These are phyloP conservation scores for Halichondria panicea DNA, from an alignment of 37 sponge, comb jelly and placozoan genomes.

Conservation along the genomic window DNA sequence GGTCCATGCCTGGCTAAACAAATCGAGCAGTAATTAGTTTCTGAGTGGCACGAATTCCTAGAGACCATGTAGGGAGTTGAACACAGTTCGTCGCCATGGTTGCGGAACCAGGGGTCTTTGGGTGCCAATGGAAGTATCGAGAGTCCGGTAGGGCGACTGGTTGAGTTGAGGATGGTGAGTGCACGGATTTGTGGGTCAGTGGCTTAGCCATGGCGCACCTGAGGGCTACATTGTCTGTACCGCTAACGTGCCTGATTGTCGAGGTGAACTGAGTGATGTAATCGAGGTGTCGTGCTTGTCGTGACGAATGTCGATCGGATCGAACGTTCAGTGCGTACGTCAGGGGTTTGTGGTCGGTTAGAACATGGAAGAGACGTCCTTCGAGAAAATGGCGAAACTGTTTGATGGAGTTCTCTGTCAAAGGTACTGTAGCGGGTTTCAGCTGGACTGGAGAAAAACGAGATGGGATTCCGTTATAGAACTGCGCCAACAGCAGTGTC, in stretches of 20 bases:
- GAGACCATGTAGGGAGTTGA: slow-evolving; percentile 49
- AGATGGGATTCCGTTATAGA: slow-evolving; percentile 70
- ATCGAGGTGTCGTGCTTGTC: slow-evolving; percentile 51
- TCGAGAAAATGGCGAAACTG: slow-evolving; percentile 67
- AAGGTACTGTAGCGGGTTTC: slow-evolving; percentile 72
- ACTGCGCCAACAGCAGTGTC: slow-evolving; percentile 61
- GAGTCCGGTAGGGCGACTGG: slow-evolving; percentile 34
- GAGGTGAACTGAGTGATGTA: slow-evolving; percentile 70
- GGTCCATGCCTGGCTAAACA: slow-evolving; percentile 66
- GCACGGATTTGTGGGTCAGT: slow-evolving; percentile 33
- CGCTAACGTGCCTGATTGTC: slow-evolving; percentile 50
- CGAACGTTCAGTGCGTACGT: slow-evolving; percentile 23
- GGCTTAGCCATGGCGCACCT: slow-evolving; percentile 52
- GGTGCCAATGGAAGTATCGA: slow-evolving; percentile 54
- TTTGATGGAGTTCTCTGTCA: slow-evolving; percentile 61
- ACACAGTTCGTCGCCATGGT: slow-evolving; percentile 38
- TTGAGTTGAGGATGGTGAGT: slow-evolving; percentile 24
- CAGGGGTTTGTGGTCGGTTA: slow-evolving; percentile 71
- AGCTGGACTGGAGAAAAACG: slow-evolving; percentile 48
- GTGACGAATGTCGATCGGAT: slow-evolving; percentile 49
- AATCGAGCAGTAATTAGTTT: slow-evolving; percentile 46
- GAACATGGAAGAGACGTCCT: slow-evolving; percentile 46
- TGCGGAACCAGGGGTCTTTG: slow-evolving; percentile 53
- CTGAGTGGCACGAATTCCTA: slow-evolving; percentile 63
- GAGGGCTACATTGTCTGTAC: slow-evolving; percentile 47